Conservation (phyloP, 2,797 vertebrate genomes). For the Rhinatrema bivittatum region DNA sequence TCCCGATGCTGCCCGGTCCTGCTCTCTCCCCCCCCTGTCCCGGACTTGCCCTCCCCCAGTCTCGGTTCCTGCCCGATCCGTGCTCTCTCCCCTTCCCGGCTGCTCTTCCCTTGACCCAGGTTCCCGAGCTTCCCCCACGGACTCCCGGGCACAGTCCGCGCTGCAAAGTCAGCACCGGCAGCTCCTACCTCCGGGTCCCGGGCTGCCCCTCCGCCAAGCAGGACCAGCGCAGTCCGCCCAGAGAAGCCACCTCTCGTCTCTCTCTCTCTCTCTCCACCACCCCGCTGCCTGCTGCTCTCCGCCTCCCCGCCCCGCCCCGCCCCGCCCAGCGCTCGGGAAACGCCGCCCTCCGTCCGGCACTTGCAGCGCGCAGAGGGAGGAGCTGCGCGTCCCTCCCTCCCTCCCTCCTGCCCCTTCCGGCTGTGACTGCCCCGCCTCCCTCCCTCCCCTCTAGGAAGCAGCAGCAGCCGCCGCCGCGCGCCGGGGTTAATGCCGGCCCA, state of each 20-base stretch:
- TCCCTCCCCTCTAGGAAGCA: not conserved
- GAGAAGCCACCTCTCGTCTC: not conserved
- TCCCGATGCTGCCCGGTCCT: not conserved
- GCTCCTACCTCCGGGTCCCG: too few relatives aligned
- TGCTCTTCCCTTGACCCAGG: too few relatives aligned
- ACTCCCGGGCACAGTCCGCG: too few relatives aligned
- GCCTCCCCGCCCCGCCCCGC: not conserved
- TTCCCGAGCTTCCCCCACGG: too few relatives aligned
- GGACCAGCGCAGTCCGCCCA: too few relatives aligned
- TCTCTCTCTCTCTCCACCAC: not conserved
- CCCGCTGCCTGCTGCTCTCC: not conserved
- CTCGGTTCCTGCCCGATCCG: conserved; percentile 31
- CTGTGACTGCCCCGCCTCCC: fast-evolving
- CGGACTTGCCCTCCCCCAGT: conserved; percentile 22
- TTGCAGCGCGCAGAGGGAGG: too few relatives aligned
- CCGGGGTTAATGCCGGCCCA: not conserved
- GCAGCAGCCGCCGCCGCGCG: not conserved
- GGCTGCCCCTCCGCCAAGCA: too few relatives aligned
- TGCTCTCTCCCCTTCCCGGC: too few relatives aligned
- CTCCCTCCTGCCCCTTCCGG: not conserved
- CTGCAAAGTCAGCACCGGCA: too few relatives aligned
- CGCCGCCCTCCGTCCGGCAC: too few relatives aligned
- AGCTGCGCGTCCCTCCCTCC: not conserved
- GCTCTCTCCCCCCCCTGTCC: conserved; percentile 15
- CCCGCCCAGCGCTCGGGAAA: not conserved